Conservation (phyloP, 1,140 invertebrate species). For the Coptotermes formosanus region DNA sequence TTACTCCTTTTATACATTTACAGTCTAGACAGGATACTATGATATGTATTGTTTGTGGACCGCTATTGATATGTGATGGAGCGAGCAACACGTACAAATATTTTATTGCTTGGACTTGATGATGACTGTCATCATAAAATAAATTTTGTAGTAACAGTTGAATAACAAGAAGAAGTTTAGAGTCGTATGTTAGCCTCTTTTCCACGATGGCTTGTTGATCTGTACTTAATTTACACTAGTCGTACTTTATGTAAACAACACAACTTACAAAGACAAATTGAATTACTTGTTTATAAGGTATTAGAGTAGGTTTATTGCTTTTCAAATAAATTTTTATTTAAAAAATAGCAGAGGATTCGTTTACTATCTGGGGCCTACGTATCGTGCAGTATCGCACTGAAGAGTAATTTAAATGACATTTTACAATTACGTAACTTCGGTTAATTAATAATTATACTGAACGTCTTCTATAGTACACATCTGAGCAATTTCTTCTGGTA, state of each 20-base stretch:
- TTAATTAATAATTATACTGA: background rate
- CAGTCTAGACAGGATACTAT: background rate
- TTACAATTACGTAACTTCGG: background rate
- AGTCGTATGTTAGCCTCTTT: too few species aligned
- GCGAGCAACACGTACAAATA: background rate
- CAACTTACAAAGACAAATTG: too few species aligned
- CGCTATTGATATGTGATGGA: background rate
- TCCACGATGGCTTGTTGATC: too few species aligned
- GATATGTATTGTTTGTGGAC: background rate
- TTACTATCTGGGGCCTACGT: background rate
- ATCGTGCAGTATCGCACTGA: background rate
- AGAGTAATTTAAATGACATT: background rate
- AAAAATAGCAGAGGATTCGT: background rate
- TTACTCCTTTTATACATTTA: background rate
- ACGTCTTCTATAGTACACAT: constrained; percentile 34
- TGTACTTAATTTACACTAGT: too few species aligned
- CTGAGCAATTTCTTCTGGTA: constrained; percentile 36
- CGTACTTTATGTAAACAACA: too few species aligned
- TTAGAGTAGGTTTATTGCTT: background rate
- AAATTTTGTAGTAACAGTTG: too few species aligned
- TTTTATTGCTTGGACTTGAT: background rate
- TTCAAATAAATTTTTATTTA: background rate
- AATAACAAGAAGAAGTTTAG: too few species aligned
- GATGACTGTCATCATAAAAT: background rate
- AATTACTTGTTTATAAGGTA: too few species aligned